These are phyloP conservation scores for Himalopsyche kuldschensis DNA, from an alignment of 2,888 invertebrate genomes.

Conservation along the genomic window DNA sequence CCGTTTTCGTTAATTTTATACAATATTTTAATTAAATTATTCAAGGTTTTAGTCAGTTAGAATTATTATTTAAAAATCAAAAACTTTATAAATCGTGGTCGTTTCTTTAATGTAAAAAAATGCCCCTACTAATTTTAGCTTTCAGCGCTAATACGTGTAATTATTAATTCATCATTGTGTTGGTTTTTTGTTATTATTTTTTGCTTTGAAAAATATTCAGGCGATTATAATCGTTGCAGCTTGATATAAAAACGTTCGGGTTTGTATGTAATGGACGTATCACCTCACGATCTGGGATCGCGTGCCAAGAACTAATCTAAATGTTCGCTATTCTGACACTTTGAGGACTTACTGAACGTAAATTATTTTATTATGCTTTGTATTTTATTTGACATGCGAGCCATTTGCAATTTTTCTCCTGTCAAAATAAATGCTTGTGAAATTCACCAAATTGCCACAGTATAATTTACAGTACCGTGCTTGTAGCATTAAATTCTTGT, in stretches of 20 bases:
- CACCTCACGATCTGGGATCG: neutral
- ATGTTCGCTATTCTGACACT: neutral
- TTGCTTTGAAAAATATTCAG: neutral
- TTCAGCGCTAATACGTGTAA: neutral
- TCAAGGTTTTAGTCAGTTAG: neutral
- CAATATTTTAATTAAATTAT: neutral
- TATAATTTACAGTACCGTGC: no score
- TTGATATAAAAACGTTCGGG: neutral
- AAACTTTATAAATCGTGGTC: neutral
- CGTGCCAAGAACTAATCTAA: neutral
- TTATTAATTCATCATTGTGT: neutral
- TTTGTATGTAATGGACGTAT: neutral
- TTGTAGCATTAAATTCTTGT: no score
- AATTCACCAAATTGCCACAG: neutral
- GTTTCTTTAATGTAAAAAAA: neutral
- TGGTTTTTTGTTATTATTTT: neutral
- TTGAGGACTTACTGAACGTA: neutral
- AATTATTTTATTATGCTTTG: neutral
- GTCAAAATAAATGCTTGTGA: neutral
- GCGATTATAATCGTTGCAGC: neutral
- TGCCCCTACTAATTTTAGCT: neutral
- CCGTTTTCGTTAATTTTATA: neutral
- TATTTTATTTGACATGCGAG: neutral
- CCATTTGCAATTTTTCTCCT: neutral
- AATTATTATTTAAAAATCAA: neutral